Percentiles rank a stretch among this genome's conserved stretches.
Evolutionary conservation across 2,888 invertebrate genomes (phyloP).

Genomic region (Trissolcus japonicus): DNA sequence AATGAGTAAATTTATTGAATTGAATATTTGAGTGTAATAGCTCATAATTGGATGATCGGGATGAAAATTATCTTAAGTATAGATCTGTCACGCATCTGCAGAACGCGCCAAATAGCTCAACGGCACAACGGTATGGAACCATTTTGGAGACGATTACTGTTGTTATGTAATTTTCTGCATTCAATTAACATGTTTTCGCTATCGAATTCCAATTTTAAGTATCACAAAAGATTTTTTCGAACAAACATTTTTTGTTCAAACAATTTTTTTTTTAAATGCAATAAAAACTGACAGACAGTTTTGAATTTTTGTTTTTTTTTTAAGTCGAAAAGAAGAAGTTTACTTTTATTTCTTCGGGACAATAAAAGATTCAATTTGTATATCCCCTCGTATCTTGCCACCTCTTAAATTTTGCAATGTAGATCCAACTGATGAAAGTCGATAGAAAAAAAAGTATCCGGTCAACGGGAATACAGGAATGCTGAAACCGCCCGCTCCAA

Average conservation of each 20-base stretch:
- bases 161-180: constrained; percentile 20
- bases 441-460: background rate
- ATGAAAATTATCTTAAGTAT: constrained; percentile 55
- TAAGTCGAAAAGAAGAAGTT: too few relatives aligned
- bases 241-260: too few relatives aligned
- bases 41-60: constrained; percentile 34
- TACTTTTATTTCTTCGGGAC: too few relatives aligned
- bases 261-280: too few relatives aligned
- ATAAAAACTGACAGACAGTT: too few relatives aligned
- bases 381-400: too few relatives aligned
- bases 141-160: constrained; percentile 19
- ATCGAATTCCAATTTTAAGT: too few relatives aligned
- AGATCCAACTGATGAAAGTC: background rate
- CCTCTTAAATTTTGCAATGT: too few relatives aligned
- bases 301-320: too few relatives aligned
- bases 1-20: constrained; percentile 39
- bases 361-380: too few relatives aligned
- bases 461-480: constrained; percentile 4
- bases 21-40: constrained; percentile 48
- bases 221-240: too few relatives aligned
- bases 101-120: constrained; percentile 21
- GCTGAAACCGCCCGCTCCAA: constrained; percentile 18
- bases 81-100: constrained; percentile 53
- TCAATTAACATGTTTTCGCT: background rate
- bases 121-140: background rate